Evolutionary conservation across 2,797 vertebrate species (phyloP), one percentile per base, ranked within the genome.

Genomic region (Cichlasoma orientale): DNA sequence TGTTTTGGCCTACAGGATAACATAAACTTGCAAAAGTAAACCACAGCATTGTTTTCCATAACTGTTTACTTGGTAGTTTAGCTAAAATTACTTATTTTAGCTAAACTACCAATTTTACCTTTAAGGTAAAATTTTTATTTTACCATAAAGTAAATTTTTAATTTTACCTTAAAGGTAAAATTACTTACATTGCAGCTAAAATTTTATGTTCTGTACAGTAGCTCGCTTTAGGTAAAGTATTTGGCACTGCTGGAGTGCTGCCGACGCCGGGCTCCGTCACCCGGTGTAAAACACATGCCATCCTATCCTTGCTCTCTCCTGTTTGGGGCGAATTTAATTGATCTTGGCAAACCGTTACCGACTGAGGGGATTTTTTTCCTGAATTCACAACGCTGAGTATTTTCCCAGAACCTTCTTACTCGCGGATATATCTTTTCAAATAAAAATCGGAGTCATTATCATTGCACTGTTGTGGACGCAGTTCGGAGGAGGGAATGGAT

Each of bases 311-410:
- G 77, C 92, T 83, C 90, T 78, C 83, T 82, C 54, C 81, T 82
- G 78, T 80, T 90, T 31, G 72, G 87, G 76, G 86, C 77, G 78
- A 88, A 74, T 90, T 92, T 80, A 86, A 93, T 93, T 90, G 90
- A 93, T 93, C 90, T 75, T 73, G 75, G 55, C 79, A 66, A 86
- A 76, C 71, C 75, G 76, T 78, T 74, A 74, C 75, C 59, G 74
- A 55, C 63, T 36, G 74, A 82, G 75, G 75, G 54, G 82, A 2
- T 23, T 75, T 80, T 66, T 76, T 33, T 8, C 0, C 18, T 55
- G 18, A 74, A 78, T 78, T 38, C 59, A 47, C 2, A 54, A 16
- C 31, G 53, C 63, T 38, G 47, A 63, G 25, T 77, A 0, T 57
- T 44, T 68, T 68, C 41, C 41, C 7, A n/a, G 10, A 47, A 29